Evolutionary conservation across 2,888 invertebrate genomes (phyloP).

Genomic region (Thymelicus lineola): DNA sequence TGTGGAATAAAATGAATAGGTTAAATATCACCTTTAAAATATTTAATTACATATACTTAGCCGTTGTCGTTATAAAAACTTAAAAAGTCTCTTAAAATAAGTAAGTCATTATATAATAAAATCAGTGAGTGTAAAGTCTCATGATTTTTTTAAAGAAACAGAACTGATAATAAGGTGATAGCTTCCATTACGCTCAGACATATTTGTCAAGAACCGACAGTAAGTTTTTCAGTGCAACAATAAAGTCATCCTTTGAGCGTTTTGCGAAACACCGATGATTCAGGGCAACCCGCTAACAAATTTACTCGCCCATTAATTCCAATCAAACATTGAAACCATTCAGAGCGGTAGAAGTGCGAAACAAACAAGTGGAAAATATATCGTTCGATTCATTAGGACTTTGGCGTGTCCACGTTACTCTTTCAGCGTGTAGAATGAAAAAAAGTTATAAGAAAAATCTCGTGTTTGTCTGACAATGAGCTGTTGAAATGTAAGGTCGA

Average conservation of each 20-base stretch:
- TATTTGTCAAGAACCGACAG: constrained; percentile 6
- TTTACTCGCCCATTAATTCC: constrained; percentile 27
- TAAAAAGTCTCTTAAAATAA: too few relatives aligned
- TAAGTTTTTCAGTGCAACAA: constrained; percentile 17
- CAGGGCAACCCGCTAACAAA: constrained; percentile 22
- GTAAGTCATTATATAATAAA: too few relatives aligned
- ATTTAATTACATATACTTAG: too few relatives aligned
- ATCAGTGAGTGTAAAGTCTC: too few relatives aligned
- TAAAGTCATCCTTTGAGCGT: constrained; percentile 18
- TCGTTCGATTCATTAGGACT: constrained; percentile 24
- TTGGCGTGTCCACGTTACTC: constrained; percentile 55
- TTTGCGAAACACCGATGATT: constrained; percentile 7
- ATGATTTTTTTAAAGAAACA: too few relatives aligned
- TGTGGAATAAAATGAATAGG: too few relatives aligned
- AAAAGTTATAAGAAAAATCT: constrained; percentile 49
- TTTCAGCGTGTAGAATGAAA: constrained; percentile 44
- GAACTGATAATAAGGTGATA: too few relatives aligned
- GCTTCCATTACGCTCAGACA: background rate
- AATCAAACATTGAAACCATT: constrained; percentile 20
- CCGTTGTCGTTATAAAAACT: too few relatives aligned
- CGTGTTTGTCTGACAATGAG: constrained; percentile 66
- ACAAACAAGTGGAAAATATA: constrained; percentile 30
- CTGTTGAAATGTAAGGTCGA: constrained; percentile 69
- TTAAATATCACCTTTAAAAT: too few relatives aligned
- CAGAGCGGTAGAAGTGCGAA: constrained; percentile 13